Evolutionary conservation across 2,888 invertebrate species (phyloP).

Genomic region (Torymus aiolomorphi): DNA sequence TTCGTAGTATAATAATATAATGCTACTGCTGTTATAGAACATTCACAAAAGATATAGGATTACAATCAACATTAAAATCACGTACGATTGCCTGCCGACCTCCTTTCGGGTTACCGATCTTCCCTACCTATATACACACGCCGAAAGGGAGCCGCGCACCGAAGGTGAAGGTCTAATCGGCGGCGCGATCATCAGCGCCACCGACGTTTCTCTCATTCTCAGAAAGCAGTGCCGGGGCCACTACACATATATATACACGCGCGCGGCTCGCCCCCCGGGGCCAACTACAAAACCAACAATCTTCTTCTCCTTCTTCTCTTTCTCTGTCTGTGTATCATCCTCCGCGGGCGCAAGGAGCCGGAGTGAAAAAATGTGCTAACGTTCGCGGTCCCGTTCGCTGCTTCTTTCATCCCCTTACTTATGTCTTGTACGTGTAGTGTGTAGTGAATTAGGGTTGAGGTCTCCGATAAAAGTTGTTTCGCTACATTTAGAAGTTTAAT

Average conservation of each 20-base stretch:
- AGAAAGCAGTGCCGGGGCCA: neutral
- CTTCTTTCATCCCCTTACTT: too few relatives aligned
- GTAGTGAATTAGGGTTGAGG: too few relatives aligned
- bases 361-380: constrained; percentile 34
- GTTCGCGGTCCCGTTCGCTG: constrained; percentile 5
- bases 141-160: constrained; percentile 60
- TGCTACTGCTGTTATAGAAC: too few relatives aligned
- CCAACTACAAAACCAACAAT: constrained; percentile 72
- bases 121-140: constrained; percentile 9
- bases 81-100: neutral
- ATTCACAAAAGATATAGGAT: too few relatives aligned
- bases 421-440: too few relatives aligned
- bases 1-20: too few relatives aligned
- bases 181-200: constrained; percentile 71
- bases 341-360: constrained; percentile 3
- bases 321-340: neutral
- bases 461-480: too few relatives aligned
- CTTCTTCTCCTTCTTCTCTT: constrained; percentile 61
- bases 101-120: constrained; percentile 41
- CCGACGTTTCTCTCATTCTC: constrained; percentile 59
- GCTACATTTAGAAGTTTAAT: too few relatives aligned
- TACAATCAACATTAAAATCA: too few relatives aligned
- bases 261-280: constrained; percentile 63
- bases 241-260: neutral
- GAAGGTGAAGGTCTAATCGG: constrained; percentile 71